Base-by-base conservation (phyloP, 2,888 invertebrate species). In the Melieria picta region DNA sequence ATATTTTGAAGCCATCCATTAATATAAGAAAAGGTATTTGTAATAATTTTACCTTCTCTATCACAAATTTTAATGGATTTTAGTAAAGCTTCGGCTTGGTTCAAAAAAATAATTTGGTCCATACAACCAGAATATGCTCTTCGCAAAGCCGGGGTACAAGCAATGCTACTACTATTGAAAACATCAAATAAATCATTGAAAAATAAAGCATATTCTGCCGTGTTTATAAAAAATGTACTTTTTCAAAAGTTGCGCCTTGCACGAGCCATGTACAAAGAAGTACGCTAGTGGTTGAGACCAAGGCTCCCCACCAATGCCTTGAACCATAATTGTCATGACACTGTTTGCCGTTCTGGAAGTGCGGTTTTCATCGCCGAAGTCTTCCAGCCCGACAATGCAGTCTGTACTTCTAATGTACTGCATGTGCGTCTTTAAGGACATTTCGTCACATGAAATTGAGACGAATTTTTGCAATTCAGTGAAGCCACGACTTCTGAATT, bases 291-390 rank as follows among this genome's bases (percentile, higher is more conserved):
- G 30, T 13, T 58, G 58, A 4, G 7, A 3, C 43, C 58, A 58
- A 58, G 58, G 10, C 9, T 58, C 7, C 42, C 58, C 58, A 13
- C 58, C 4, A 9, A 58, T 42, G 7, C 58, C 58, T 58, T 58
- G 58, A 2, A 58, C 30, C 30, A 42, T 1, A 13, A 58, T 7
- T 6, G 58, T 7, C 55, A 65, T 11, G n/a, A 5, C 30, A 30
- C 10, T 42, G 5, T 50, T 52, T 43, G 9, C 42, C n/a, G 43
- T 30, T 42, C 42, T 50, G 30, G 65, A 13, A 13, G 50, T 64
- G 7, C 42, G 56, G 56, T 65, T 56, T n/a, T 65, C 45, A n/a
- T 65, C 56, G 7, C 65, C 65, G 11, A n/a, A 65, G 45, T 65
- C 65, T 65, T 65, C 56, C 13, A 65, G 56, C 30, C 65, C 65